Conservation (phyloP, 2,113 vertebrate species). For the Noturus placidus region DNA sequence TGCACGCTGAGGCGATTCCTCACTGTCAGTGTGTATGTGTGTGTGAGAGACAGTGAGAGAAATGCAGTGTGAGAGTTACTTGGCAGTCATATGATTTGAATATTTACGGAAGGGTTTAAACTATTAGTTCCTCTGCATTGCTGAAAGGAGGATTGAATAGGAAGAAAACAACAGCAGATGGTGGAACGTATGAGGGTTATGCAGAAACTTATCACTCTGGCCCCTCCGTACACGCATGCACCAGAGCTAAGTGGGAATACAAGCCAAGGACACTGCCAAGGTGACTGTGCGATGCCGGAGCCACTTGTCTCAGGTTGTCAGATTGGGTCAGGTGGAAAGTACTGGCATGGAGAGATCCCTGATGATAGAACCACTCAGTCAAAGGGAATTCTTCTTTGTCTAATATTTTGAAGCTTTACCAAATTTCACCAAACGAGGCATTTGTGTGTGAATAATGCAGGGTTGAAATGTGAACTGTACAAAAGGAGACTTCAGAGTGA, state of each 20-base stretch:
- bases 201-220: background rate
- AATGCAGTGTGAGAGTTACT: background rate
- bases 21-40: background rate
- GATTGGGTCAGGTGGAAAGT: constrained; percentile 4
- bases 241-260: background rate
- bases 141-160: background rate
- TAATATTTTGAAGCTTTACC: background rate
- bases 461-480: background rate
- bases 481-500: background rate
- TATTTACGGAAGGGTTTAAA: background rate
- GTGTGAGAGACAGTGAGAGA: background rate
- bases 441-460: background rate
- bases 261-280: constrained; percentile 29
- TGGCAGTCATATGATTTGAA: background rate
- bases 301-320: constrained; percentile 7
- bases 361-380: background rate
- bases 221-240: background rate
- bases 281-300: background rate
- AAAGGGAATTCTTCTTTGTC: background rate
- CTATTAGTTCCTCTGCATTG: background rate
- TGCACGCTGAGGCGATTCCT: background rate
- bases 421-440: background rate
- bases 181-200: background rate
- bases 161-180: background rate
- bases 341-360: background rate